Base-by-base conservation (phyloP, 2,797 vertebrate genomes). In the Psittacula derbiana region DNA sequence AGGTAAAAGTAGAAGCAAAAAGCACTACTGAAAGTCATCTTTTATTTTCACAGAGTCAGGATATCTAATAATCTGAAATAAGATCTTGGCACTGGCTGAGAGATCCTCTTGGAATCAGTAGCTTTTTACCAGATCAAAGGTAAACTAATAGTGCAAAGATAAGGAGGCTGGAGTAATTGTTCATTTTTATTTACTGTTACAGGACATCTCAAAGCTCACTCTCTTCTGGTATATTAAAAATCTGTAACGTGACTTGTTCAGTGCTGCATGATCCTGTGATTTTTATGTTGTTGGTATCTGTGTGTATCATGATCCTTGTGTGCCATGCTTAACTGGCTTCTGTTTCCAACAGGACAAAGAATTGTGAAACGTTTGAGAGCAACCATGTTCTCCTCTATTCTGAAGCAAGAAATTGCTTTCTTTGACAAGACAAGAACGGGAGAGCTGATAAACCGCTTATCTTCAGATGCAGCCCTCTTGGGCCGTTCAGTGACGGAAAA, bases 361-460 rank as follows among this genome's bases (percentile, higher is more conserved):
- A 99, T 99, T 90, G 98, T 99, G 94, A 98, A 99, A 72, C 98
- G 98, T 95, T 97, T 99, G 92, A 98, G 99, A 46, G 94, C 97
- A 78, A 98, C 98, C 3, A 90, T 99, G 67, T 99, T 99, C 97
- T 98, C 99, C 93, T 99, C 99, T 31, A 98, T 99, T 90, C 97
- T 99, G 96, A 98, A 96, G 96, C 99, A 99, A 98, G 99, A 99
- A 98, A 98, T 99, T 3, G 99, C 98, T 28, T 99, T 99, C 98
- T 99, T 99, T 96, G 99, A 99, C 97, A 98, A 97, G 97, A 99
- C 98, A 33, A 98, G 98, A 91, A 99, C 99, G 1, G 99, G 99
- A 46, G 99, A 99, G 95, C 97, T 99, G 88, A 99, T 99, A 95
- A 99, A 99, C 93, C 99, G 99, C 57, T 98, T 99, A 72, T 99